Evolutionary conservation across 2,797 vertebrate genomes (phyloP).

Genomic region (Gambusia yucatana): DNA sequence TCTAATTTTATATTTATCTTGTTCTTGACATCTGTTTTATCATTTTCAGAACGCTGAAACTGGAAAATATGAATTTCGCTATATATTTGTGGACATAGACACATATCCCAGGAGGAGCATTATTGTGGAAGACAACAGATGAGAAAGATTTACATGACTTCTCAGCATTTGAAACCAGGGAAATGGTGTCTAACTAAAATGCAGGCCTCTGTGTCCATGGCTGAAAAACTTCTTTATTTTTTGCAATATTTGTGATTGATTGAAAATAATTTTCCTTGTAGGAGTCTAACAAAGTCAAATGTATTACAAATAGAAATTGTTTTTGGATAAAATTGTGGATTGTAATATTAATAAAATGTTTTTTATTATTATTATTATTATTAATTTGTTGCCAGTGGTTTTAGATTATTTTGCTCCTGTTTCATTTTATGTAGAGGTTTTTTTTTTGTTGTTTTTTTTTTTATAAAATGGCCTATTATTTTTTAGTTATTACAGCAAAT

Average conservation of each 20-base stretch:
- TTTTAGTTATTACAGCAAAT: background rate
- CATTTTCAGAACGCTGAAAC: conserved; percentile 86
- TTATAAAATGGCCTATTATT: background rate
- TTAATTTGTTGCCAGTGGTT: background rate
- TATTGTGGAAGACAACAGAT: conserved; percentile 92
- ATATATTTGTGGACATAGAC: conserved; percentile 92
- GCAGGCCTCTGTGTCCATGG: conserved; percentile 7
- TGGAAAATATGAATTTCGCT: conserved; percentile 89
- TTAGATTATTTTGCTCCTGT: background rate
- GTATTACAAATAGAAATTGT: background rate
- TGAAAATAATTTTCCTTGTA: background rate
- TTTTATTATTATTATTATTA: background rate
- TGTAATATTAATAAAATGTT: background rate
- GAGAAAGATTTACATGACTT: conserved; percentile 15
- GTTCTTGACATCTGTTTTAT: conserved; percentile 1
- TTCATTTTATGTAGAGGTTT: background rate
- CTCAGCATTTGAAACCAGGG: background rate
- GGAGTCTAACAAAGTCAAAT: background rate
- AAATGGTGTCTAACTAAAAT: background rate
- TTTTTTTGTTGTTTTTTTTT: background rate
- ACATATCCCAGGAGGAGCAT: conserved; percentile 90
- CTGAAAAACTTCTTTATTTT: conserved; percentile 15
- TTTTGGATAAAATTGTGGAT: background rate
- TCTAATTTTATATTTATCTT: background rate
- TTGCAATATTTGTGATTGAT: background rate